A percentile compares a stretch with the other conserved stretches of the same genome.
Evolutionary conservation across 2,113 vertebrate genomes (phyloP).

Genomic region (Pterocles gutturalis): DNA sequence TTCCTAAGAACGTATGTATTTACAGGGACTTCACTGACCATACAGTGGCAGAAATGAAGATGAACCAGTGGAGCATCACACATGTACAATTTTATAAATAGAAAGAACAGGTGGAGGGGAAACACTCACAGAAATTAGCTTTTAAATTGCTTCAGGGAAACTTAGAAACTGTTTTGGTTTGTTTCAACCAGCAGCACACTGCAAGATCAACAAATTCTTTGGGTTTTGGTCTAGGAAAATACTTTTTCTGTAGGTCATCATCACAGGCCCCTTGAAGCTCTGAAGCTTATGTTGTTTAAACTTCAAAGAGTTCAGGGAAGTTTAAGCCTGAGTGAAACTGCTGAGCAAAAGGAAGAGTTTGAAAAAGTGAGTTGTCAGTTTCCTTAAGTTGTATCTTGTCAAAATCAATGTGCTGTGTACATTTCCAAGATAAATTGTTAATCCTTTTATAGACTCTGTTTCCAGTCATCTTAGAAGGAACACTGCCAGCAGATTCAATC

Average conservation of each 20-base stretch:
- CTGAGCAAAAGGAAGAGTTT: conserved; percentile 24
- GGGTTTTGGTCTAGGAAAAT: conserved; percentile 40
- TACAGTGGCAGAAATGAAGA: neutral
- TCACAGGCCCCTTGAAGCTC: conserved; percentile 83
- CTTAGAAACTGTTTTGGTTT: neutral
- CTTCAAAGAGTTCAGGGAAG: conserved; percentile 81
- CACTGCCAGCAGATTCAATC: neutral
- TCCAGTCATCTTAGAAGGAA: neutral
- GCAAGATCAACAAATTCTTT: neutral
- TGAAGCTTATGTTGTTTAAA: conserved; percentile 84
- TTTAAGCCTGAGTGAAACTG: conserved; percentile 50
- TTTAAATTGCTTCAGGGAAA: neutral
- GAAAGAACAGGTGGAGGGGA: neutral
- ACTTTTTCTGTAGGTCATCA: conserved; percentile 70
- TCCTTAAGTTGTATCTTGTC: neutral
- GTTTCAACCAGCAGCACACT: neutral
- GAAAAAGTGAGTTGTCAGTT: conserved; percentile 52
- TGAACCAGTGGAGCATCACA: neutral
- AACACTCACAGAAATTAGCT: neutral
- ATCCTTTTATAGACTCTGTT: neutral
- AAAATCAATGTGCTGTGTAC: rapidly evolving
- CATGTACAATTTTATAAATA: neutral
- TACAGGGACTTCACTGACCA: neutral
- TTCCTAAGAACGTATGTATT: neutral
- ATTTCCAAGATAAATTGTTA: neutral